phyloP scores from a whole-genome alignment of 2,113 vertebrate genomes.

The Grus americana region DNA sequence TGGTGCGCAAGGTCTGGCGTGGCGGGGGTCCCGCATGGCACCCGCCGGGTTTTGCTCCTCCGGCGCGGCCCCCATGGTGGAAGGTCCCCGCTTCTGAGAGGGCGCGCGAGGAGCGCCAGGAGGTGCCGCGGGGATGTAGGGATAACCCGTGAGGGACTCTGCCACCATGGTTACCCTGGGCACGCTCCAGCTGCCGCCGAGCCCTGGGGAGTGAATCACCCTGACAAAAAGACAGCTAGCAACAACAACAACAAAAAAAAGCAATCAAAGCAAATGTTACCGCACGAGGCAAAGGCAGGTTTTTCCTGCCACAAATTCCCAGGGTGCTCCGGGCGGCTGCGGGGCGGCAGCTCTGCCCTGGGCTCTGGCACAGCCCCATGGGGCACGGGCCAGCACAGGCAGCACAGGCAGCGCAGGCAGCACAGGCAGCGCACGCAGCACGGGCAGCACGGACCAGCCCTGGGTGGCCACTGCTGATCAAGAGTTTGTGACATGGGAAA shows the following conservation, averaged over 20 bases:
- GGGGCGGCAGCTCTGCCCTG: not conserved
- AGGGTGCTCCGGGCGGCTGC: not conserved
- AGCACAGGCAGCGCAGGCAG: not conserved
- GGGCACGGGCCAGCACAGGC: not conserved
- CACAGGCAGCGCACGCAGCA: not conserved
- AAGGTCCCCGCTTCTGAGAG: not conserved
- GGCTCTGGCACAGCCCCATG: not conserved
- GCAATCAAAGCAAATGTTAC: not conserved
- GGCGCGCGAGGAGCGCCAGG: not conserved
- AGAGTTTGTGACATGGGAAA: not conserved
- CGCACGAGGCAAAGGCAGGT: not conserved
- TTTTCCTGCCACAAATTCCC: constrained; percentile 5
- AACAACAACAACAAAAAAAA: not conserved
- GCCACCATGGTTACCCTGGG: constrained; percentile 41
- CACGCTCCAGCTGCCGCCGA: not conserved
- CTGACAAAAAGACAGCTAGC: not conserved
- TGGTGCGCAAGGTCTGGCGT: rapidly evolving
- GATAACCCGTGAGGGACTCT: not conserved
- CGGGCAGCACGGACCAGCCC: not conserved
- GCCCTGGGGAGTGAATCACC: constrained; percentile 35
- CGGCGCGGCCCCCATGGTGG: rapidly evolving
- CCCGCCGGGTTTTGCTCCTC: not conserved
- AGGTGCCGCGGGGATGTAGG: not conserved
- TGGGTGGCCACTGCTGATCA: rapidly evolving
- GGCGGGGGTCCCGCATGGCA: rapidly evolving